Base-by-base conservation (phyloP, 2,888 invertebrate species). In the Petrophora chlorosata region DNA sequence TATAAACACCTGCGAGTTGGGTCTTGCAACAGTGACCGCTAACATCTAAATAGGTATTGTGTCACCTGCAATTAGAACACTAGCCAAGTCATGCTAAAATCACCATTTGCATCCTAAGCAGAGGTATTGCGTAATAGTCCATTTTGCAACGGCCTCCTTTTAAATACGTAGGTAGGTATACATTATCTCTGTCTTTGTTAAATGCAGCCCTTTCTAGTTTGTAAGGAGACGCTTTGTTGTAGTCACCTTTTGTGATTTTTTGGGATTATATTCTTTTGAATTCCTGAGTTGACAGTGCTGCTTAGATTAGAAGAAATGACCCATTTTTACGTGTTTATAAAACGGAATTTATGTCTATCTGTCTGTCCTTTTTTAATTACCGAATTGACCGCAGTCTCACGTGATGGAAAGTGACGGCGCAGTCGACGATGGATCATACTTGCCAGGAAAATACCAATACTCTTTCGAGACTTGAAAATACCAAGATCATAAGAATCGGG, bases 51-150 rank as follows among this genome's bases (percentile, higher is more conserved):
- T 30, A 33, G 10, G 42, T 44, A 42, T 52, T 53, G 54, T 52
- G 60, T 56, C 60, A 56, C 38, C 50, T 51, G 38, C 40, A 71
- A 80, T 80, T 80, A 80, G 79, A 47, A 57, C 46, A 43, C 56
- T 49, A 55, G 65, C 61, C 57, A 70, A 56, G 40, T 23, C 49
- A 55, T 55, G 85, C 75, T 82, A 85, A 79, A 82, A 81, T 78
- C 69, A 65, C 67, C 81, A 75, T 70, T 57, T 65, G 67, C 67
- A 73, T 74, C 61, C 70, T 82, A 82, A 82, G 65, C 40, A 56
- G 56, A 30, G 40, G 33, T 9, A 39, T 53, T 43, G 34, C 43
- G 49, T 34, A 44, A 43, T 30, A 33, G 7, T 12, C 30, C n/a
- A 16, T 29, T 30, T 50, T 34, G 14, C 13, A 2, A 25, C 30